These are phyloP conservation scores for Orthosia cruda DNA, from an alignment of 2,888 invertebrate species.

Conservation along the genomic window DNA sequence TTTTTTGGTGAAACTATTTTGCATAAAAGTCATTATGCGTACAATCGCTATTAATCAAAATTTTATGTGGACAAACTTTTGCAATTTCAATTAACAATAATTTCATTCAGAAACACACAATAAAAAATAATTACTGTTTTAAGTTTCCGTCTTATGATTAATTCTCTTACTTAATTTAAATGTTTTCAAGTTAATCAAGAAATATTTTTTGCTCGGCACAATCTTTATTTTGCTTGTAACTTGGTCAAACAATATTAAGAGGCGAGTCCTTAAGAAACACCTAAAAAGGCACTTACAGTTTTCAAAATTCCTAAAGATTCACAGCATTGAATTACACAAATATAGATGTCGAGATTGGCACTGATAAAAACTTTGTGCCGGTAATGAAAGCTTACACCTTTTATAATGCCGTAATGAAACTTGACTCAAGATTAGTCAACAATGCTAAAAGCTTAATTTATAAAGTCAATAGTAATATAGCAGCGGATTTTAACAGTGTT, in stretches of 20 bases:
- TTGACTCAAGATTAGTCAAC: no score
- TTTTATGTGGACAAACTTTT: neutral
- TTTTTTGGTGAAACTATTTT: constrained; percentile 26
- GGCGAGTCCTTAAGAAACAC: no score
- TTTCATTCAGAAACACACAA: constrained; percentile 9
- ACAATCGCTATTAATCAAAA: constrained; percentile 14
- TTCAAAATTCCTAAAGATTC: no score
- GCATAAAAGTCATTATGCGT: neutral
- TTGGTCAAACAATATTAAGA: neutral
- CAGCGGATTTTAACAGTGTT: no score
- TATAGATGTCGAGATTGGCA: no score
- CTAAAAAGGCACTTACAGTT: no score
- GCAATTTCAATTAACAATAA: constrained; percentile 2
- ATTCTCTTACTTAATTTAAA: constrained; percentile 17
- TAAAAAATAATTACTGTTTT: constrained; percentile 15
- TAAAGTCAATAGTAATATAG: no score
- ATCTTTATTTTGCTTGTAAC: neutral
- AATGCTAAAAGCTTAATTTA: no score
- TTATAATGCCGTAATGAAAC: no score
- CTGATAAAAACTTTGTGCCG: no score
- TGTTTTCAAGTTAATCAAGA: constrained; percentile 5
- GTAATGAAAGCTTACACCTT: no score
- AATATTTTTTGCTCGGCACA: neutral
- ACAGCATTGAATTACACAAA: no score
- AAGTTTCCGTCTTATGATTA: constrained; percentile 20